Conservation (phyloP, 2,113 vertebrate species). For the Donacobius atricapilla region DNA sequence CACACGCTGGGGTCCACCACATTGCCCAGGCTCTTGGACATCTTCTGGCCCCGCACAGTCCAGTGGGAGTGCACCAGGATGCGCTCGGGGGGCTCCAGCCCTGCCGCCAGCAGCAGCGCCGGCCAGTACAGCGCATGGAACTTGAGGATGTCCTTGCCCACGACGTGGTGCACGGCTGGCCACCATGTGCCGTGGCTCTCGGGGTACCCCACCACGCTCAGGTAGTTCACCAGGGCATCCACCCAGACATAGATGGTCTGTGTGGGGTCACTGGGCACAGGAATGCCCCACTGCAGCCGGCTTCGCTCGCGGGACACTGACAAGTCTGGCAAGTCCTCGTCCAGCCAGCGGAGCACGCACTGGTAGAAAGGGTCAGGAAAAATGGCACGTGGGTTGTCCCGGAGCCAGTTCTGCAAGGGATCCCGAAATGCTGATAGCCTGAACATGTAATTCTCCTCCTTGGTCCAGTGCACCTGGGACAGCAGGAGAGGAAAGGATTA, state of each 20-base stretch:
- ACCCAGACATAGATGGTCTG: conserved; percentile 96
- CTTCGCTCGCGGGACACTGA: conserved; percentile 88
- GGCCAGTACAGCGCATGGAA: conserved; percentile 97
- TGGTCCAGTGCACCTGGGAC: conserved; percentile 88
- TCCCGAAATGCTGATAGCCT: conserved; percentile 81
- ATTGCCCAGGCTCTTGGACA: conserved; percentile 97
- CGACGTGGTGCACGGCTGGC: conserved; percentile 76
- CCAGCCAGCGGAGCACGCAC: conserved; percentile 80
- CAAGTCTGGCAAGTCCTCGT: conserved; percentile 86
- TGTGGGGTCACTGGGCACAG: conserved; percentile 81
- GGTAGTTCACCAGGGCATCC: conserved; percentile 93
- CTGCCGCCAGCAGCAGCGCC: conserved; percentile 86
- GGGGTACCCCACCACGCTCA: conserved; percentile 87
- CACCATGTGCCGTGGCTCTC: conserved; percentile 78
- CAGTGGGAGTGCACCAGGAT: conserved; percentile 94
- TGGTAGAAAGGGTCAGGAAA: conserved; percentile 80
- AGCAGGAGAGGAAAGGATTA: neutral
- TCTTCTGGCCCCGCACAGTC: conserved; percentile 90
- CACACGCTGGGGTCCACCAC: conserved; percentile 82
- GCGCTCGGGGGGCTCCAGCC: conserved; percentile 78
- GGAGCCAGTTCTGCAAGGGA: conserved; percentile 81
- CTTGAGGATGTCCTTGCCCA: conserved; percentile 96
- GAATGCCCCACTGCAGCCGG: conserved; percentile 90
- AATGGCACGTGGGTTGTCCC: conserved; percentile 70
- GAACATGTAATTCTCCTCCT: conserved; percentile 97